Evolutionary conservation across 2,888 invertebrate species (phyloP).

Genomic region (Cantharis lateralis): DNA sequence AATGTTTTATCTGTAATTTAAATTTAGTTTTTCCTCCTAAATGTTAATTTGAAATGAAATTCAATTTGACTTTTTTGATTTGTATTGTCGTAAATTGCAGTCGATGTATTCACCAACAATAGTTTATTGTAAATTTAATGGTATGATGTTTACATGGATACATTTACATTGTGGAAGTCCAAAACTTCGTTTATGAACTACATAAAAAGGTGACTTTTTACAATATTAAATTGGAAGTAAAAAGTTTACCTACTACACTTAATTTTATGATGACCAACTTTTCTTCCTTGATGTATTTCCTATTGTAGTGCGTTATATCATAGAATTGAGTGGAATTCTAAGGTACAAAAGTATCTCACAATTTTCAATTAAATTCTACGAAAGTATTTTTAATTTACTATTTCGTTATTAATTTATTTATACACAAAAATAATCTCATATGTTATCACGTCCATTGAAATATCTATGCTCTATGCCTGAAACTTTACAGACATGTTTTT

Average conservation of each 20-base stretch:
- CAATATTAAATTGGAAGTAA: neutral
- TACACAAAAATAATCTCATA: neutral
- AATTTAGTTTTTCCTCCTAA: no score
- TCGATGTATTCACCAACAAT: no score
- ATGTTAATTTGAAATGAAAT: no score
- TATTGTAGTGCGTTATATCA: neutral
- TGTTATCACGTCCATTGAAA: neutral
- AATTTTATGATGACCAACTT: neutral
- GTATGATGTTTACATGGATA: neutral
- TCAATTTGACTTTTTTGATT: no score
- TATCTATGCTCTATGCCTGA: neutral
- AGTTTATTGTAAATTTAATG: no score
- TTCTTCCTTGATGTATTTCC: neutral
- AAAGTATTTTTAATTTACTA: neutral
- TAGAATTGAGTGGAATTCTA: neutral
- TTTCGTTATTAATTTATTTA: neutral
- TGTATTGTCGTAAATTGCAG: no score
- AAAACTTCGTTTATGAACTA: neutral
- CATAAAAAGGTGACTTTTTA: neutral
- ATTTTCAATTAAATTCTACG: neutral
- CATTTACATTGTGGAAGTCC: neutral
- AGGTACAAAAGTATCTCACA: neutral
- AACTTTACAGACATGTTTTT: neutral
- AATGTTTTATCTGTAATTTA: no score
- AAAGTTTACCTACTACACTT: neutral